Evolutionary conservation across 2,797 vertebrate genomes (phyloP), one percentile per base, ranked within the genome.

Genomic region (Tenualosa thibaudeaui): DNA sequence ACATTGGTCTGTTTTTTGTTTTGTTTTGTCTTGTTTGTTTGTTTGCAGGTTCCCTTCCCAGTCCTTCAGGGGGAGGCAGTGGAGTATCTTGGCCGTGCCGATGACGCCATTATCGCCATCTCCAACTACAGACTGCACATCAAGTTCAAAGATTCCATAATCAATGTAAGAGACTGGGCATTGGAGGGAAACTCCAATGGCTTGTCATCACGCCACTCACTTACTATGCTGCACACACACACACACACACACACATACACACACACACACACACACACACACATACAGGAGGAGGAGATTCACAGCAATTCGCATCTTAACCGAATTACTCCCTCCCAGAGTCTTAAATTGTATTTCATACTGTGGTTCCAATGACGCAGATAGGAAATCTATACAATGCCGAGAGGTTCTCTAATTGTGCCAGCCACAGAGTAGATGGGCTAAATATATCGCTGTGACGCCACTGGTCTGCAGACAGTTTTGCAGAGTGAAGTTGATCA

Each of bases 121-220:
- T 99, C 98, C 78, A 99, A 99, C 96, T 99, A 99, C 95, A 95
- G 98, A 90, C 96, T 99, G 88, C 98, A 99, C 91, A 98, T 99
- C 92, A 99, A 99, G 90, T 99, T 98, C 92, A 99, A 99, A 93
- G 98, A 99, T 91, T 99, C 98, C 10, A 96, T 99, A 90, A 96
- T 99, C 94, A 99, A 99, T 84, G 98, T 99, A 94, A 97, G 98
- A 94, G 51, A 31, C 37, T 43, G 10, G 5, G 5, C 71, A 19
- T 17, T 46, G 46, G 1, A 49, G 1, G 46, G 46, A 46, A 19
- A 19, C 71, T 78, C 40, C 17, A 2, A 22, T 43, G 37, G 1
- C 40, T 46, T 8, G 37, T 22, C 71, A 17, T 40, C 31, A 2
- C 65, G 15, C 37, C 31, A 40, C 12, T 46, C 65, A 3, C 65